These are phyloP conservation scores for Rhabditoides inermis DNA, from an alignment of 2,888 invertebrate genomes.

Conservation along the genomic window DNA sequence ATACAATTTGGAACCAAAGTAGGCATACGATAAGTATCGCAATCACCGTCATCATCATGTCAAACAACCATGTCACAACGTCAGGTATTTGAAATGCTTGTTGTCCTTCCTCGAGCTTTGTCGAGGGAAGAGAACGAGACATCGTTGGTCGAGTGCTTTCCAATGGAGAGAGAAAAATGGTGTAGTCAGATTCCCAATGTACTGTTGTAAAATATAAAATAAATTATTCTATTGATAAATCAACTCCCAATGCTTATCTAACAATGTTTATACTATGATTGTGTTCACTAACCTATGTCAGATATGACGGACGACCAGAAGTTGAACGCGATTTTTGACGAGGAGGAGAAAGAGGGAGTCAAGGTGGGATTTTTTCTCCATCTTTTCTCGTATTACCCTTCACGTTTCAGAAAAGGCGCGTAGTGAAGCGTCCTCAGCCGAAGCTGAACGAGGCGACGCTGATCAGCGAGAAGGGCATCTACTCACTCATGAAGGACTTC, in stretches of 20 bases:
- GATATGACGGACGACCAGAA: conserved; percentile 4
- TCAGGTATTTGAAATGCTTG: no score
- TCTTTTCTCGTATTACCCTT: background rate
- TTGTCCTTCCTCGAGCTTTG: no score
- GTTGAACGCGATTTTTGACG: conserved; percentile 3
- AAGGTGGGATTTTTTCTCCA: background rate
- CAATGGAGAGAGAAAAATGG: conserved; percentile 4
- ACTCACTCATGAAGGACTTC: conserved; percentile 15
- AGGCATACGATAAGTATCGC: no score
- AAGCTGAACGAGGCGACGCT: conserved; percentile 20
- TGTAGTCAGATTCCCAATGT: no score
- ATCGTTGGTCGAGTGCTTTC: no score
- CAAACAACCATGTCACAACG: no score
- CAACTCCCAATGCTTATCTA: background rate
- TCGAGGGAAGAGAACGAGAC: no score
- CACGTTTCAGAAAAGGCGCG: conserved; percentile 13
- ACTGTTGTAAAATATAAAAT: no score
- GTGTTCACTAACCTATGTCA: no score
- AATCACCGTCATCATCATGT: no score
- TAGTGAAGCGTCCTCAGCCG: conserved; percentile 14
- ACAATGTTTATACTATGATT: background rate
- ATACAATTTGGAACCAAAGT: background rate
- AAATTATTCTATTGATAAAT: no score
- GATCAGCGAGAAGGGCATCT: conserved; percentile 10
- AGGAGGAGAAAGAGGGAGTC: conserved; percentile 3